Base-by-base conservation (phyloP, 2,113 vertebrate species). In the Chionis minor region DNA sequence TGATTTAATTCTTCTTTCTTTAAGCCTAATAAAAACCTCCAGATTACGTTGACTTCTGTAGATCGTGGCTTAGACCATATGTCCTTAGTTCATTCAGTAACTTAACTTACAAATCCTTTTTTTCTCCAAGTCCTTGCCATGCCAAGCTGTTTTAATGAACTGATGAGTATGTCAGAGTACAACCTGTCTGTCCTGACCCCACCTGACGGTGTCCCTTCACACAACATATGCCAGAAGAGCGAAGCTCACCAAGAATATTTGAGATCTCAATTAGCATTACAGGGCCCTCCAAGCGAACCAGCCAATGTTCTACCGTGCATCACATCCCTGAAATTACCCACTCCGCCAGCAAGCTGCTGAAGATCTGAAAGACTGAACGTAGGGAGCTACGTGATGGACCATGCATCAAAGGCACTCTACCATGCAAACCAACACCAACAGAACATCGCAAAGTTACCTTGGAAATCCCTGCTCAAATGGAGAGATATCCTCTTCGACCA, bases 401-500 rank as follows among this genome's bases (percentile, higher is more conserved):
- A 22, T 17, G 67, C 80, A 77, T 81, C 59, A 93, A 47, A 94
- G n/a, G 40, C 33, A 32, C 10, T 9, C 69, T 18, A 26, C 78
- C 79, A 38, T 0, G 1, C 61, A 74, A 85, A 45, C 27, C 67
- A 67, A 35, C 69, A n/a, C n/a, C 69, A 73, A 40, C 15, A 30
- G 6, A 40, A 17, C 69, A 49, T 14, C 70, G 3, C 4, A 10
- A 54, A 0, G 7, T 52, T 49, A 70, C 70, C 78, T 74, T 61
- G 62, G 42, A 86, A 86, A 86, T 26, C 62, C 74, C 54, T 49
- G 72, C 55, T 54, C 63, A 69, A 12, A 90, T 44, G 8, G 7
- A 72, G 52, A 0, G 2, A 12, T 2, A n/a, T 9, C 10, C 62
- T 86, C 62, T 62, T 52, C 12, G 15, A 55, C 8, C 1, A 0